Evolutionary conservation across 2,888 invertebrate genomes (phyloP), one percentile per base, ranked within the genome.

Genomic region (Aricia artaxerxes): DNA sequence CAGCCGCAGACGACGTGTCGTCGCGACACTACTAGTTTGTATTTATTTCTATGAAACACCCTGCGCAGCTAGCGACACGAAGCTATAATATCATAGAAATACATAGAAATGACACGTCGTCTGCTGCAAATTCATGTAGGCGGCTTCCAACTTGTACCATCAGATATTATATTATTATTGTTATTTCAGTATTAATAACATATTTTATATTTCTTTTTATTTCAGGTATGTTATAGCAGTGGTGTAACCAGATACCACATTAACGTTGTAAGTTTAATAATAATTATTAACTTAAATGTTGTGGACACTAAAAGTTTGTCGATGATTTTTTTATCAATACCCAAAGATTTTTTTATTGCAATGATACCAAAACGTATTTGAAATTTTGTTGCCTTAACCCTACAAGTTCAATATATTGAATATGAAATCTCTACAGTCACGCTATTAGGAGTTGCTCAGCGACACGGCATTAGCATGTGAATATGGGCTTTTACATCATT

Each of bases 401-500:
- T 69, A 69, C 13, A 4, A 13, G 4, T 16, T 69, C 35, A 69
- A 69, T 16, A 57, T 73, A 79, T 75, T 64, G 75, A 79, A 76
- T 16, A 53, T 1, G 60, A 61, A 79, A 79, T 78, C 73, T 73
- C 35, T 72, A 78, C 5, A 61, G 61, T 60, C 61, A 61, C 44
- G 75, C 78, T 49, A 79, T 79, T 79, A 79, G 44, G 78, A 79
- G 75, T 79, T 78, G 64, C 80, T 78, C 79, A 72, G 81, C 80
- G 81, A 81, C 81, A 78, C 76, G 76, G 80, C 79, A 85, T 85
- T 85, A 83, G 79, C 85, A 85, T 85, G 83, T 83, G 82, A 85
- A 84, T 85, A 84, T 83, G 83, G 82, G 82, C 79, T 80, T 78
- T 79, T 60, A 78, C 80, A 81, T 84, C 83, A 84, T 85, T 84